These are phyloP conservation scores for Stenotaenia linearis DNA, from an alignment of 2,888 invertebrate genomes.

Conservation along the genomic window DNA sequence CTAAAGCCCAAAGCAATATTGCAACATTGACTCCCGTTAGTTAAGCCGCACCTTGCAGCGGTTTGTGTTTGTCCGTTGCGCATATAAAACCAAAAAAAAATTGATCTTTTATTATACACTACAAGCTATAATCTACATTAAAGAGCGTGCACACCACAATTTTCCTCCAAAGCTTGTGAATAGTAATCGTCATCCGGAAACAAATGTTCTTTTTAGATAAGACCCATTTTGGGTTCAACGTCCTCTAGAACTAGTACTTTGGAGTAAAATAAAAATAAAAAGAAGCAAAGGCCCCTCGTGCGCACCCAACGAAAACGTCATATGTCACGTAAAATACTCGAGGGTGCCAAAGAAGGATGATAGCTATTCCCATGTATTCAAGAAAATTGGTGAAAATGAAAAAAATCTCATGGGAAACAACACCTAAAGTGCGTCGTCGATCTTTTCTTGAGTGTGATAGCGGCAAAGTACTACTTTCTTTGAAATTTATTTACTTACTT, in stretches of 20 bases:
- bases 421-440: not conserved
- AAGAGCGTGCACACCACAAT: not conserved
- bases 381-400: not conserved
- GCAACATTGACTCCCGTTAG: not conserved
- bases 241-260: not conserved
- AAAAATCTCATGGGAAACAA: not conserved
- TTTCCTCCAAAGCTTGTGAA: not conserved
- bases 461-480: not conserved
- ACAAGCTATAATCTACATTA: not conserved
- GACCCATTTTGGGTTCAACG: not conserved
- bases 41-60: not conserved
- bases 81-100: not conserved
- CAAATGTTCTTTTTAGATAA: slow-evolving; percentile 10
- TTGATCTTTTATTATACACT: not conserved
- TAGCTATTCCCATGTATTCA: not conserved
- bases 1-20: not conserved
- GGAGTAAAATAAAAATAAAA: not conserved
- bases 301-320: not conserved
- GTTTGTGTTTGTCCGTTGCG: not conserved
- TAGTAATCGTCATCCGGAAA: not conserved
- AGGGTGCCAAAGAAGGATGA: not conserved
- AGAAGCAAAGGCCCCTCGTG: not conserved
- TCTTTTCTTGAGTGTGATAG: not conserved
- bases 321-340: not conserved
- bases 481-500: not conserved